Evolutionary conservation across 2,888 invertebrate genomes (phyloP), one percentile per base, ranked within the genome.

Genomic region (Halictus quadricinctus): DNA sequence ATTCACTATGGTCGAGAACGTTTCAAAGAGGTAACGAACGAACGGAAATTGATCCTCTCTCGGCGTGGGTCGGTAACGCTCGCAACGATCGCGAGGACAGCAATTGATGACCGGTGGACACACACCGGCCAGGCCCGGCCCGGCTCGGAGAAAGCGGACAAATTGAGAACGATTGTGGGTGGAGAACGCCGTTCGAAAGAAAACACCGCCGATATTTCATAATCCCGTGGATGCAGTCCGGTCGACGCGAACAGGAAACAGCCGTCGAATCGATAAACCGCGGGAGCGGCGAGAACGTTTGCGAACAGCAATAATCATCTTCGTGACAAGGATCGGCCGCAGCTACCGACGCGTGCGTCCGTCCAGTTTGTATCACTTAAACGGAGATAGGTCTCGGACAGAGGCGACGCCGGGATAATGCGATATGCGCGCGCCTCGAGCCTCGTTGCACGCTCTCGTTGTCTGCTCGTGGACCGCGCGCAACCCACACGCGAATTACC

Each of bases 281-380:
- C 13, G 43, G 82, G 86, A 13, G 48, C 43, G 77, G 84, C 87
- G 90, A 90, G 90, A 88, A 86, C 91, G 89, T 90, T 91, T 89
- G 91, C 90, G 88, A 91, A 91, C 89, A 89, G 84, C 84, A 87
- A 87, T 91, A 90, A 92, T 92, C 92, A 90, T 88, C 88, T 86
- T 83, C 83, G 82, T 86, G 83, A 83, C 86, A 86, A 85, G 90
- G 76, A 79, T 85, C 48, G 25, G 54, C 43, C 25, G 58, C 41
- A 58, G 72, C n/a, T 29, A 43, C 72, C 64, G 36, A 50, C 69
- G 75, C 76, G 83, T 73, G 82, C 81, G 73, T 58, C 72, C 80
- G 76, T 79, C 70, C 73, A 78, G 79, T 78, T 85, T 80, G 85
- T 92, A 91, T 90, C 91, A 86, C 88, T 91, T 91, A 91, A 89